Percentiles rank a stretch among this genome's conserved stretches.
phyloP scores from a whole-genome alignment of 2,797 vertebrate species.

The Aeoliscus strigatus region DNA sequence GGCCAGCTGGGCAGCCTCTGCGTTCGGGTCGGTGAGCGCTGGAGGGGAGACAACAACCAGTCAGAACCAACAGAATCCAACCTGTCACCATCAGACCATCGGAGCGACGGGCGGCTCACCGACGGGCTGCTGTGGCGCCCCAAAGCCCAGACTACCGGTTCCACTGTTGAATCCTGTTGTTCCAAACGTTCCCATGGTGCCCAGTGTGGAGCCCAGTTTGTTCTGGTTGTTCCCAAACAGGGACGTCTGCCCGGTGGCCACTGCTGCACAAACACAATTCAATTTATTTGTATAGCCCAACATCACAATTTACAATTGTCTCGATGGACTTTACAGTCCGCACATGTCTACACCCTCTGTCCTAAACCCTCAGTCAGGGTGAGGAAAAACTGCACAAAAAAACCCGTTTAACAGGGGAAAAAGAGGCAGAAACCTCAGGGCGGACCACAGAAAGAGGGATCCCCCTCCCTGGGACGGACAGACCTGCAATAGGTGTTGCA shows the following conservation, averaged over 20 bases:
- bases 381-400: too few relatives aligned
- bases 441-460: too few relatives aligned
- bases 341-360: too few relatives aligned
- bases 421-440: too few relatives aligned
- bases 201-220: conserved; percentile 82
- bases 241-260: conserved; percentile 82
- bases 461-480: too few relatives aligned
- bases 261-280: conserved; percentile 65
- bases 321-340: too few relatives aligned
- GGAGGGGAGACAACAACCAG: background rate
- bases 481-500: too few relatives aligned
- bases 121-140: conserved; percentile 87
- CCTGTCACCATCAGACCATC: background rate
- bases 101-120: conserved; percentile 83
- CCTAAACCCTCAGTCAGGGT: too few relatives aligned
- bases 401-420: too few relatives aligned
- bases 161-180: conserved; percentile 81
- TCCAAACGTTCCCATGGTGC: conserved; percentile 85
- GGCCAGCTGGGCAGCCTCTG: conserved; percentile 85
- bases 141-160: conserved; percentile 80
- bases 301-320: too few relatives aligned
- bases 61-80: background rate
- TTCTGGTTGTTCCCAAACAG: conserved; percentile 90
- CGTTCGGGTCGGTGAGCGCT: conserved; percentile 87
- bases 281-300: too few relatives aligned